Percentiles rank a stretch among this genome's conserved stretches.
These are phyloP conservation scores for Eurystomus gularis DNA, from an alignment of 2,113 vertebrate genomes.

Conservation along the genomic window DNA sequence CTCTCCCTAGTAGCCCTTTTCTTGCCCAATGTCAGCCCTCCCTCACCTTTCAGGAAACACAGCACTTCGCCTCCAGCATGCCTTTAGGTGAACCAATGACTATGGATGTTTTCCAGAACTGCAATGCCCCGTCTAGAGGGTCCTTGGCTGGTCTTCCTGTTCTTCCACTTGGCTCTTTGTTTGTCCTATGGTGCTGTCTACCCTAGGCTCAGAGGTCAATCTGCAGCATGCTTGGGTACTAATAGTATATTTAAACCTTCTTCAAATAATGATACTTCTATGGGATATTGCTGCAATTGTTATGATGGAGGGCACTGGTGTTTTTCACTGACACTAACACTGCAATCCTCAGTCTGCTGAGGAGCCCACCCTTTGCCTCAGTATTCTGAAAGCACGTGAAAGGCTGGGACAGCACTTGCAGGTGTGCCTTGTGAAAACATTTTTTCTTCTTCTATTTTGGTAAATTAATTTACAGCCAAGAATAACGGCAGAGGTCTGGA, in stretches of 20 bases:
- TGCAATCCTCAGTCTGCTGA: neutral
- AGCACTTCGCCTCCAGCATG: neutral
- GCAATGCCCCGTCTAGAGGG: neutral
- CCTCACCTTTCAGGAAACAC: neutral
- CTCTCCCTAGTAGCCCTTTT: neutral
- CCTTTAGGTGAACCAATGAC: neutral
- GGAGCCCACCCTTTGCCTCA: neutral
- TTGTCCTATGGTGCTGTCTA: neutral
- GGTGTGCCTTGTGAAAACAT: neutral
- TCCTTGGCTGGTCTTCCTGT: neutral
- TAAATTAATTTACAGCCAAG: slow-evolving; percentile 33
- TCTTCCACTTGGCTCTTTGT: neutral
- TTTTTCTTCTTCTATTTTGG: neutral
- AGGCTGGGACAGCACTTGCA: neutral
- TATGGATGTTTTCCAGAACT: neutral
- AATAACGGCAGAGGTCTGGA: neutral
- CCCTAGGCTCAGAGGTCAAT: neutral
- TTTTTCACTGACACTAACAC: neutral
- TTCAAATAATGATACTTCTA: neutral
- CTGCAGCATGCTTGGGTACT: neutral
- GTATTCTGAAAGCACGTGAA: neutral
- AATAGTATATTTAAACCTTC: neutral
- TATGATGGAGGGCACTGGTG: neutral
- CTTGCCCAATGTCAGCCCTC: neutral
- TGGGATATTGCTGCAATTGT: neutral